phyloP scores from a whole-genome alignment of 2,113 vertebrate species.

The Lipotes vexillifer region DNA sequence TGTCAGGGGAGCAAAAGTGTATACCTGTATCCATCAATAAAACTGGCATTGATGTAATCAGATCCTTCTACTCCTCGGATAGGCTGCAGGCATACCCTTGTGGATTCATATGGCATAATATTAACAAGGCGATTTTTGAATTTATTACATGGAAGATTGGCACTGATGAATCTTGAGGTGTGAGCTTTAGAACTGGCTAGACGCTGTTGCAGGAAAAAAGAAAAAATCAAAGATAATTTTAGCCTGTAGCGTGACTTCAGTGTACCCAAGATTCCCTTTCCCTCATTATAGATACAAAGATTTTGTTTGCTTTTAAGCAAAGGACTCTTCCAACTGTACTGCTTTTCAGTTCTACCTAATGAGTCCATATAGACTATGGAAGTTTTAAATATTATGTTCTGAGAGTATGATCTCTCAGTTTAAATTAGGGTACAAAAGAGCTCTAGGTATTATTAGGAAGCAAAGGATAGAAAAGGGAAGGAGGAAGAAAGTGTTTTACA shows the following conservation, averaged over 20 bases:
- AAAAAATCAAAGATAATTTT: constrained; percentile 43
- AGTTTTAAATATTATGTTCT: background rate
- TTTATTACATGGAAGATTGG: constrained; percentile 99
- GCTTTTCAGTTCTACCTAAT: background rate
- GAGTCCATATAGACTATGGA: background rate
- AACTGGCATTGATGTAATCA: constrained; percentile 99
- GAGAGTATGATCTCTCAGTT: background rate
- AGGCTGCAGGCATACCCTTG: constrained; percentile 96
- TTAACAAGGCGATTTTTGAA: constrained; percentile 99
- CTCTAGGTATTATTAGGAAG: background rate
- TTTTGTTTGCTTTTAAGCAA: constrained; percentile 25
- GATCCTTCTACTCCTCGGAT: constrained; percentile 98
- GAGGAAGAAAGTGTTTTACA: background rate
- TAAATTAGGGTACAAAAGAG: background rate
- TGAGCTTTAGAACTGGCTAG: constrained; percentile 99
- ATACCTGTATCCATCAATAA: constrained; percentile 99
- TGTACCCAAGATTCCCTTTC: background rate
- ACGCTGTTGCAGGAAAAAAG: constrained; percentile 82
- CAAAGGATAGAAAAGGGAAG: background rate
- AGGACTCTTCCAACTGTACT: background rate
- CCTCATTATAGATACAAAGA: background rate
- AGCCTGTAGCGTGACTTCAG: background rate
- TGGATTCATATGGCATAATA: constrained; percentile 99
- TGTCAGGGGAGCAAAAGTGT: background rate
- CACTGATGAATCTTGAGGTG: constrained; percentile 99